Evolutionary conservation across 2,888 invertebrate genomes (phyloP).

Genomic region (Orthosia gracilis): DNA sequence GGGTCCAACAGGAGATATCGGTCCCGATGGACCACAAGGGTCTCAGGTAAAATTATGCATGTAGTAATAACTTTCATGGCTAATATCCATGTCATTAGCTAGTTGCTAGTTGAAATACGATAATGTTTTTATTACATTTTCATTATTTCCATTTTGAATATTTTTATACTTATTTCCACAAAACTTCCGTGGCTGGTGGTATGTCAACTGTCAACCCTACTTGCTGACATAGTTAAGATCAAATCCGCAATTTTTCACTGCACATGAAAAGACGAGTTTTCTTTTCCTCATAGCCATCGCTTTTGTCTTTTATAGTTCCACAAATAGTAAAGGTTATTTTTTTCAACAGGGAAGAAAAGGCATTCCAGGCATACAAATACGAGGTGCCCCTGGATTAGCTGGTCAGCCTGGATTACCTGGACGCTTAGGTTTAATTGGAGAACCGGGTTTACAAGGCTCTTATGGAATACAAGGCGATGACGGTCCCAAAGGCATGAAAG

Average conservation of each 20-base stretch:
- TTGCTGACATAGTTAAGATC: not conserved
- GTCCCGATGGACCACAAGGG: conserved; percentile 91
- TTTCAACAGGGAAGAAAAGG: conserved; percentile 85
- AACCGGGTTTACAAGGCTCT: conserved; percentile 86
- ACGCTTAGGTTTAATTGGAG: conserved; percentile 91
- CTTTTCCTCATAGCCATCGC: not conserved
- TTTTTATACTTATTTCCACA: not conserved
- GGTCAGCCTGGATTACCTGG: conserved; percentile 95
- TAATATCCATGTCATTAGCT: not conserved
- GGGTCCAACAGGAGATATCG: conserved; percentile 91
- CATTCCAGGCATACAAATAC: conserved; percentile 61
- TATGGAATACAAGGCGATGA: conserved; percentile 81
- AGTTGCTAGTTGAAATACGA: not conserved
- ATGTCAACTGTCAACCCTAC: no score
- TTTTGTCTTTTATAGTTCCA: not conserved
- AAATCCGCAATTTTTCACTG: not conserved
- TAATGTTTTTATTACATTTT: not conserved
- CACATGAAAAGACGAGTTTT: not conserved
- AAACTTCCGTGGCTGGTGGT: not conserved
- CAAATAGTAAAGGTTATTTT: conserved; percentile 21
- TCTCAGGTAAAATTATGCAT: conserved; percentile 82
- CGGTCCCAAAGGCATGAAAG: conserved; percentile 91
- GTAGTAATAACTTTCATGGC: not conserved
- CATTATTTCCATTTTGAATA: no score
- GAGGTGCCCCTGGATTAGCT: conserved; percentile 86